Evolutionary conservation across 30 jellyfish, hydroid and myxozoan genomes (phyloP), one percentile per base, ranked within the genome.

Genomic region (Aurelia aurita): DNA sequence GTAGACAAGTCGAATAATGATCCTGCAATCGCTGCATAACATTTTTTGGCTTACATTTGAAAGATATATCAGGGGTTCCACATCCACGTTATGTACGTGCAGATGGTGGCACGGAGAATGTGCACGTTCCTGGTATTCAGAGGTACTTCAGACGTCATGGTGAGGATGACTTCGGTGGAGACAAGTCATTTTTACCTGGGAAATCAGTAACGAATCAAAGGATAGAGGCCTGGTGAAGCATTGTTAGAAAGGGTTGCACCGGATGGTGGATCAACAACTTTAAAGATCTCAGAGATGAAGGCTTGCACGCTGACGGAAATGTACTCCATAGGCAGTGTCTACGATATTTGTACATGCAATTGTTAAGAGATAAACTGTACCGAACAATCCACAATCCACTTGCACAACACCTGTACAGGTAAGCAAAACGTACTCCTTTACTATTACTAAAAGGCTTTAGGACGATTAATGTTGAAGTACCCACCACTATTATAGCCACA

Each of bases 171-270:
- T 3, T 25, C 45, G 85, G 53, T 21, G 88, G 81, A 18, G 60
- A 55, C 16, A 77, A 54, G 23, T 60, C 85, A 28, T 80, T 80
- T 46, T 27, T 5, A 35, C 49, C 39, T 19, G 91, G 91, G 16
- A 32, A 51, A 16, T 79, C 91, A 22, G 64, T 39, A 43, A 32
- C 72, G 3, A 80, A 80, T 63, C 90, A 79, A 26, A 35, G 90
- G 58, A 60, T 79, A 25, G 90, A 79, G 82, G 68, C 70, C 29
- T 66, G 83, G 85, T 80, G 91, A 86, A 60, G 63, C 27, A 55
- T 16, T 21, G 25, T 80, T 19, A 67, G 69, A 19, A 80, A 67
- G 60, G 44, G 85, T 9, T 46, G 73, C 35, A 15, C 35, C 20
- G 32, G 51, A 1, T 80, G 85, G 85, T 67, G 91, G 85, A 80